Evolutionary conservation across 2,888 invertebrate species (phyloP), one percentile per base, ranked within the genome.

Genomic region (Pachydiplax longipennis): DNA sequence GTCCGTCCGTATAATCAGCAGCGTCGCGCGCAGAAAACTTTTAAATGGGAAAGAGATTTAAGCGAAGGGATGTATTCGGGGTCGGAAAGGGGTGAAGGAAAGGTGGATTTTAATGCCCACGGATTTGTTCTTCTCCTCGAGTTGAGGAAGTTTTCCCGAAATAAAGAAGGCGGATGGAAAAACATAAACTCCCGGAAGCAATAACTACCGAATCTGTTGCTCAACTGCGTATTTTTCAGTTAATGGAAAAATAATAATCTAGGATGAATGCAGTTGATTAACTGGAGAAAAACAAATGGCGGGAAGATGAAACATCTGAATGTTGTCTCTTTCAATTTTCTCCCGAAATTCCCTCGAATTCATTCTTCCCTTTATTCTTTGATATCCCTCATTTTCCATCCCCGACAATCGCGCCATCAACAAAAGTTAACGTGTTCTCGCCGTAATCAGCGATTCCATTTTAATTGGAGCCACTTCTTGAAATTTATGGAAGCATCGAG

Each of bases 1-100:
- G 37, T 40, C 87, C 61, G 35, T 37, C 53, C 22, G 37, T 87
- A 53, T 18, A 65, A 87, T 87, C 83, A 58, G 83, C 4, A 31
- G 58, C 58, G 35, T 37, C 61, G 4, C 37, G 40, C 22, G 2
- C 61, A 82, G 65, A 48, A 58, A 83, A 83, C 58, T 83, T 58
- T 83, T 58, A 83, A 58, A 83, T 83, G 58, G 35, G 87, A 87
- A 65, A 87, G n/a, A 22, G 6, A 48, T 58, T 1, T 91, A 91
- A 13, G 91, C 58, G 37, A 90, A 91, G 93, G 91, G 93, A 94
- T 94, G 18, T n/a, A 61, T 61, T 94, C 94, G 10, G 94, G 91
- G 48, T 25, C 12, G 31, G 83, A 35, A 0, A 93, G 94, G 90
- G 94, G 93, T 0, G 93, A 93, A 31, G 93, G 93, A 8, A 65